Percentiles rank a stretch among this genome's conserved stretches.
Evolutionary conservation across 2,797 vertebrate genomes (phyloP).

Genomic region (Alosa sapidissima): DNA sequence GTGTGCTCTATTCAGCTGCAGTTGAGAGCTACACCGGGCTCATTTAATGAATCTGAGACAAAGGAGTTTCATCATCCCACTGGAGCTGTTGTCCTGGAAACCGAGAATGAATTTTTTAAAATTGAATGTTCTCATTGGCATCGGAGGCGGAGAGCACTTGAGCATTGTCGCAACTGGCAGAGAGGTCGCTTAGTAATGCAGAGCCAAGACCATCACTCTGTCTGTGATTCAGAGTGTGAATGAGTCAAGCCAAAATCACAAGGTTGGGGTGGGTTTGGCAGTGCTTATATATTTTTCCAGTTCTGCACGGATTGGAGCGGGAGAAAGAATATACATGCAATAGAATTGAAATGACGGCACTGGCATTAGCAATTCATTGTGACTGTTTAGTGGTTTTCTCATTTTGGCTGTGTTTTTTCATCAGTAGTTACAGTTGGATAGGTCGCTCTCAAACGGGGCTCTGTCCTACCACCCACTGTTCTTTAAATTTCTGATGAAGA

Average conservation of each 20-base stretch:
- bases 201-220: conserved; percentile 17
- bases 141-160: conserved; percentile 26
- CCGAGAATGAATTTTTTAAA: conserved; percentile 39
- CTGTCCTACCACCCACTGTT: not conserved
- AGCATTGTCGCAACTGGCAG: conserved; percentile 30
- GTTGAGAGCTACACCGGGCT: not conserved
- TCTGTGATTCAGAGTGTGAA: not conserved
- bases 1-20: not conserved
- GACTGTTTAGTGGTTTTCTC: not conserved
- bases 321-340: not conserved
- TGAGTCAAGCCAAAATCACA: conserved; percentile 16
- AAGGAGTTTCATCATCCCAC: conserved; percentile 42
- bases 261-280: not conserved
- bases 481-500: not conserved
- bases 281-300: not conserved
- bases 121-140: conserved; percentile 35
- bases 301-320: not conserved
- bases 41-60: conserved; percentile 39
- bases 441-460: not conserved
- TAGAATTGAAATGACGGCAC: not conserved
- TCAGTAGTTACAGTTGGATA: conserved; percentile 4
- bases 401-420: not conserved
- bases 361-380: not conserved
- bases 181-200: conserved; percentile 45
- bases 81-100: conserved; percentile 47